Evolutionary conservation across 2,888 invertebrate genomes (phyloP).

Genomic region (Arrhopalites spinosus): DNA sequence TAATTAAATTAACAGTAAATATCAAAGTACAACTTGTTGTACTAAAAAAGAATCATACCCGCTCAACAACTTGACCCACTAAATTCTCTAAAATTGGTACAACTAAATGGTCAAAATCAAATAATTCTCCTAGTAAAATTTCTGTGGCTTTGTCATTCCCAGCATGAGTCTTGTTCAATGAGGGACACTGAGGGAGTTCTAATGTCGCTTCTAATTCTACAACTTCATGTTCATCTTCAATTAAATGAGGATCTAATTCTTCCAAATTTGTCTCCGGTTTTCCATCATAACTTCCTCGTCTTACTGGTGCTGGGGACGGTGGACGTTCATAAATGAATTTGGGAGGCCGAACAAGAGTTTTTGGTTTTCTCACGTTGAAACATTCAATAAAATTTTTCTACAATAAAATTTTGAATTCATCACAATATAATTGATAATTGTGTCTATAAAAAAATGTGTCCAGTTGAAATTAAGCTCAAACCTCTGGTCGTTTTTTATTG

Average conservation of each 20-base stretch:
- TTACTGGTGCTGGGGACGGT: neutral
- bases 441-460: no score
- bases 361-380: conserved; percentile 35
- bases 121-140: conserved; percentile 20
- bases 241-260: conserved; percentile 3
- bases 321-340: conserved; percentile 12
- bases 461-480: no score
- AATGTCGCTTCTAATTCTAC: conserved; percentile 1
- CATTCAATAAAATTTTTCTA: conserved; percentile 38
- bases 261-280: conserved; percentile 21
- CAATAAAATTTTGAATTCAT: neutral
- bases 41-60: no score
- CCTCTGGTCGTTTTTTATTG: conserved; percentile 9
- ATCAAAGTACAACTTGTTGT: neutral
- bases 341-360: neutral
- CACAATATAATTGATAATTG: no score
- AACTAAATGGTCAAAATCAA: conserved; percentile 13
- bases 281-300: conserved; percentile 20
- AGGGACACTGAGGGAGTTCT: conserved; percentile 23
- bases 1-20: neutral
- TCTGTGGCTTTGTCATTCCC: conserved; percentile 11
- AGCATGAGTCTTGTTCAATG: neutral
- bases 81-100: conserved; percentile 19
- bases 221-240: conserved; percentile 20
- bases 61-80: conserved; percentile 15